Evolutionary conservation across 2,888 invertebrate species (phyloP), one percentile per base, ranked within the genome.

Genomic region (Scaptodrosophila latifasciaeformis): DNA sequence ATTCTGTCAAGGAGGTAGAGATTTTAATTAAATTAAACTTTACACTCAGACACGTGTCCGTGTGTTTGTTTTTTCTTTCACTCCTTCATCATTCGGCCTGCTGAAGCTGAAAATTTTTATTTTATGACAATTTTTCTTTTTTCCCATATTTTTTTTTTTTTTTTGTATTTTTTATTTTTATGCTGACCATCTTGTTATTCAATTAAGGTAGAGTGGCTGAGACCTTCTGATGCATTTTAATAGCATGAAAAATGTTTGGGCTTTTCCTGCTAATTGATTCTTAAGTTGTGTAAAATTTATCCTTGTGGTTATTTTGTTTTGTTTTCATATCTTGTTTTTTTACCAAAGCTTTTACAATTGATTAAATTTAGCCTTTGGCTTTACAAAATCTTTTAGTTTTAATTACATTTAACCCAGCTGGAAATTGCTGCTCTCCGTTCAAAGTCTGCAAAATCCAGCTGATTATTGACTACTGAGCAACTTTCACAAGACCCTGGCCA

Each of bases 21-120:
- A 76, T 77, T 81, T 79, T 75, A 81, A 75, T 75, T 81, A 76
- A 75, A 75, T 75, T 75, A 81, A 75, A 76, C 53, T 76, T 81
- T 81, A 61, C 70, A 72, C 56, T 75, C 57, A 67, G 76, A 75
- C 81, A 74, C 74, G 72, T 81, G 74, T 81, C 62, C 59, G 71
- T 45, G 47, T 54, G 4, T 19, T 51, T 54, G 46, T 52, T 48
- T 50, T 59, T 39, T 59, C 50, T 42, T 47, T 43, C 30, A 31
- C 44, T 31, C n/a, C n/a, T 54, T 43, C 45, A 13, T 15, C 37
- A 9, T 12, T 24, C 27, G 24, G n/a, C 43, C 1, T 4, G 3
- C 13, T 24, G n/a, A 13, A 12, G 6, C 15, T 4, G 3, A 34
- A 1, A 34, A 12, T n/a, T 34, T 34, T 34, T 2, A 21, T 13